phyloP scores from a whole-genome alignment of 2,113 vertebrate genomes.

The Muntiacus muntjak region DNA sequence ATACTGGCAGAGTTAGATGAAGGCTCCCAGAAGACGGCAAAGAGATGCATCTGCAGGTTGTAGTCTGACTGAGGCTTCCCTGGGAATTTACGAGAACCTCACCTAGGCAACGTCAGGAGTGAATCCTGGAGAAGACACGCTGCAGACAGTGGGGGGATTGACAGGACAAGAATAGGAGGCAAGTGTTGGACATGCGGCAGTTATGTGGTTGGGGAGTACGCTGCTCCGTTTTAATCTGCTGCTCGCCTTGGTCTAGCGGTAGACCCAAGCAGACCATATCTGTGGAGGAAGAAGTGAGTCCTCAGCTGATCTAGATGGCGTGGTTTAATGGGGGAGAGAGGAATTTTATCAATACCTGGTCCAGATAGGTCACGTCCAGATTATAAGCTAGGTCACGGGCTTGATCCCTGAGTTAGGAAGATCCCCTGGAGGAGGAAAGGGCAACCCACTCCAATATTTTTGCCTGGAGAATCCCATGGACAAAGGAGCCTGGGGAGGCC shows the following conservation, averaged over 20 bases:
- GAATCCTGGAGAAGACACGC: neutral
- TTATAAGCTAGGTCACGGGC: neutral
- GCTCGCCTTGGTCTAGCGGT: neutral
- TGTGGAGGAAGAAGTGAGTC: neutral
- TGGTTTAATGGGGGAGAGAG: neutral
- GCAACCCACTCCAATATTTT: neutral
- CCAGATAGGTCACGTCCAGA: neutral
- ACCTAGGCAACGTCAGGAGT: neutral
- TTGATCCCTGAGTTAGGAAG: neutral
- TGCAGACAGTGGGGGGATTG: too few relatives aligned
- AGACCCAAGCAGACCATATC: neutral
- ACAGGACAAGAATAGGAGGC: neutral
- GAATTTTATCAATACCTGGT: neutral
- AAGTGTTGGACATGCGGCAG: rapidly evolving
- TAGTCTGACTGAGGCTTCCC: neutral
- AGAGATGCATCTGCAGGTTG: neutral
- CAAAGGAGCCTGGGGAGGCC: neutral
- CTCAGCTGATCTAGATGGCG: neutral
- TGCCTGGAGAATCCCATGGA: neutral
- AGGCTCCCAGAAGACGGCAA: neutral
- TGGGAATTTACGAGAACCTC: neutral
- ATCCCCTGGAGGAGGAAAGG: neutral
- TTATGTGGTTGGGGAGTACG: rapidly evolving
- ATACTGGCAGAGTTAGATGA: neutral
- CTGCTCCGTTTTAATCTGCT: neutral